Evolutionary conservation across 1,140 invertebrate genomes (phyloP), one percentile per base, ranked within the genome.

Genomic region (Drosophila watanabei): DNA sequence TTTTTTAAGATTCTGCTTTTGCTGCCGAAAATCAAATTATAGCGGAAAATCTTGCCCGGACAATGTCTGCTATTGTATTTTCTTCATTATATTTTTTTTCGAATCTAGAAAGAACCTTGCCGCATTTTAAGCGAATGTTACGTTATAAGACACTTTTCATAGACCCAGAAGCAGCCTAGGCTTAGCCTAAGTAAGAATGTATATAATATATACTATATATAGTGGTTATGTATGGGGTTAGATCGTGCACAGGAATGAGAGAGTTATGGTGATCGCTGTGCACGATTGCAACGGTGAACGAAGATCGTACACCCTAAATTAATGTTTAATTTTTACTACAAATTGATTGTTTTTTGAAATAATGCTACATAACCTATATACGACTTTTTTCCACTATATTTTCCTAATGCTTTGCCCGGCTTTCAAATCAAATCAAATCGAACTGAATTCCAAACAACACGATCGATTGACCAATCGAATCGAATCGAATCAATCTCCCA

Each of bases 401-500:
- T 88, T 92, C 76, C 87, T 82, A 83, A 89, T 76, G 91, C 91
- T 92, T 92, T 92, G 91, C 91, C 91, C 91, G 91, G 91, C 91
- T 92, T 92, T 64, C 45, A 59, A 88, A 82, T 16, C 41, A 75
- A 80, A 80, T 35, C 41, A 35, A 69, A 69, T 16, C 56, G 16
- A 69, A 69, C 30, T 46, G 32, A 49, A 68, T 28, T 49, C 39
- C 20, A 57, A 63, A 56, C 35, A 30, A 71, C 65, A 49, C 46
- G 45, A 28, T 62, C 63, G 41, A 66, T 65, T 18, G 46, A 72
- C 39, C 39, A 37, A 76, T 54, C 41, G 20, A 69, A 57, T 49
- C 41, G 20, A 76, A 43, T 48, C 46, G 28, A 57, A 60, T 62
- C 48, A 58, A 65, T 32, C 13, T 37, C 7, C 71, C 68, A 66